phyloP scores from a whole-genome alignment of 2,797 vertebrate genomes.

The Melanotaenia maccullochi region DNA sequence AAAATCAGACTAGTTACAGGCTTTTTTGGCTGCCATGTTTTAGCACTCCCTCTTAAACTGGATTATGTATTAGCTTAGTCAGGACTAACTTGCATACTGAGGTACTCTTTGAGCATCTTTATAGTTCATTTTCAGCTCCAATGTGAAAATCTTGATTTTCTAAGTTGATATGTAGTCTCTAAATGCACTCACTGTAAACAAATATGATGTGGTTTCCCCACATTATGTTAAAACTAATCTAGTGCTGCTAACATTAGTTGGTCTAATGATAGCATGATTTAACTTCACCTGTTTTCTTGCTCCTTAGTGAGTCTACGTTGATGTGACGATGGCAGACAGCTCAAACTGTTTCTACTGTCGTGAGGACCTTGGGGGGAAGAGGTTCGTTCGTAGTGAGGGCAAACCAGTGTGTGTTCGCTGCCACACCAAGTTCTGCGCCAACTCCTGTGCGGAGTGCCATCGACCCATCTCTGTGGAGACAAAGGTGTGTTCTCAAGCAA shows the following conservation, averaged over 20 bases:
- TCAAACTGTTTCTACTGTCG: conserved; percentile 93
- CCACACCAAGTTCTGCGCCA: conserved; percentile 95
- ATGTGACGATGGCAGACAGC: conserved; percentile 89
- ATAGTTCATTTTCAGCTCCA: too few species aligned
- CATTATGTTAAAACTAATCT: too few species aligned
- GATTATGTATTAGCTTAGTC: too few species aligned
- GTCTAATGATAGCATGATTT: background rate
- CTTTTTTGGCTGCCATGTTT: too few species aligned
- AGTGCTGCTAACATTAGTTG: background rate
- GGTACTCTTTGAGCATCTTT: too few species aligned
- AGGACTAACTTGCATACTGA: too few species aligned
- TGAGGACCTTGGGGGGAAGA: conserved; percentile 90
- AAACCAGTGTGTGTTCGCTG: conserved; percentile 92
- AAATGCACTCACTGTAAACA: too few species aligned
- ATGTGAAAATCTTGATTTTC: too few species aligned
- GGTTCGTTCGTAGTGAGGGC: conserved; percentile 91
- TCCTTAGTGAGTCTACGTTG: background rate
- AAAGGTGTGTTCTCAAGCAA: conserved; percentile 80
- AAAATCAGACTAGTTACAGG: too few species aligned
- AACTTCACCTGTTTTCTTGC: background rate
- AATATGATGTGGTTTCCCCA: too few species aligned
- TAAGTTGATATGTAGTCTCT: too few species aligned
- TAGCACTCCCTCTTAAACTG: too few species aligned
- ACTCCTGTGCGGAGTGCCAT: conserved; percentile 91
- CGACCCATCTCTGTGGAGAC: conserved; percentile 91